Conservation (phyloP, 2,888 invertebrate genomes). For the Eledone cirrhosa region DNA sequence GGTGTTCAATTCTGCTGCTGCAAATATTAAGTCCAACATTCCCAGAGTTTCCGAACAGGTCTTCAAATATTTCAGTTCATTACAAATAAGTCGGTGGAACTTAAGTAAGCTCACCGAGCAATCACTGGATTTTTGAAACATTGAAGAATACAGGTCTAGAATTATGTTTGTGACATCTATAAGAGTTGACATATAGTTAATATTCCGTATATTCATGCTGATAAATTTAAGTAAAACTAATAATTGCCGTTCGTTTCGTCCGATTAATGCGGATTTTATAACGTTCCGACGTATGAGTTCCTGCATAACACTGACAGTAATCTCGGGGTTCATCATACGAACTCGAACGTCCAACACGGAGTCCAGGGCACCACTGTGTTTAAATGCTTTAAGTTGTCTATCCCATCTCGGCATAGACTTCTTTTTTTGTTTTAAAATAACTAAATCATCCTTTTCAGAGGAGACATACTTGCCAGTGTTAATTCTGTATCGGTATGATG, state of each 20-base stretch:
- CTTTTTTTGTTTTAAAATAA: slow-evolving; percentile 54
- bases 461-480: slow-evolving; percentile 46
- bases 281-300: slow-evolving; percentile 86
- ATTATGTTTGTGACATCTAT: slow-evolving; percentile 80
- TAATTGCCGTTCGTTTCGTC: slow-evolving; percentile 76
- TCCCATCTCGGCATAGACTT: slow-evolving; percentile 72
- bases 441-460: slow-evolving; percentile 56
- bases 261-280: slow-evolving; percentile 79
- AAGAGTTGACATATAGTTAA: slow-evolving; percentile 78
- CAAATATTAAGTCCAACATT: slow-evolving; percentile 61
- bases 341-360: slow-evolving; percentile 71
- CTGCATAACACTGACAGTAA: slow-evolving; percentile 82
- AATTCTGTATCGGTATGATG: slow-evolving; percentile 51
- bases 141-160: slow-evolving; percentile 67
- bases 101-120: slow-evolving; percentile 57
- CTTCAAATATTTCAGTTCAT: slow-evolving; percentile 71
- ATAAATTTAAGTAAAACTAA: slow-evolving; percentile 76
- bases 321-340: slow-evolving; percentile 72
- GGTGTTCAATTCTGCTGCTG: slow-evolving; percentile 42
- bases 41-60: slow-evolving; percentile 65
- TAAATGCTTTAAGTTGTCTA: slow-evolving; percentile 78
- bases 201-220: slow-evolving; percentile 75
- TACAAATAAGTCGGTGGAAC: slow-evolving; percentile 73
- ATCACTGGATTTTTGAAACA: slow-evolving; percentile 68
- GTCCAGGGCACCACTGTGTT: slow-evolving; percentile 83